Percentiles rank a stretch among this genome's conserved stretches.
Conservation (phyloP, 2,797 vertebrate species). For the Meda fulgida region DNA sequence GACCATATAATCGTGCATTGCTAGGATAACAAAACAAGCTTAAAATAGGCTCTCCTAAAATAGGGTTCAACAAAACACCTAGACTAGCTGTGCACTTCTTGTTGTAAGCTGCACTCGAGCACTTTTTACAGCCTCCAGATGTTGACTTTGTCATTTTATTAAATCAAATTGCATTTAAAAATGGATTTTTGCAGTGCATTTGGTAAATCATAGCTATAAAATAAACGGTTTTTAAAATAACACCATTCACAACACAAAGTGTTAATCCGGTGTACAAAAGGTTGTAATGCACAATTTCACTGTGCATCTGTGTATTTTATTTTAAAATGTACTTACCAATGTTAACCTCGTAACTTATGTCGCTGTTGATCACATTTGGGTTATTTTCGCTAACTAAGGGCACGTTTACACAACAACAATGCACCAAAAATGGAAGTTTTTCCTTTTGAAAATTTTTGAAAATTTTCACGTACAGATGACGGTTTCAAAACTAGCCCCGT, state of each 20-base stretch:
- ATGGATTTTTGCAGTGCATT: background rate
- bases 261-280: background rate
- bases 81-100: background rate
- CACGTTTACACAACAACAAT: too few species aligned
- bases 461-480: too few species aligned
- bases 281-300: background rate
- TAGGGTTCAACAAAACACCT: conserved; percentile 4
- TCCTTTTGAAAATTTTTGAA: too few species aligned
- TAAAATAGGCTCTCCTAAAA: background rate
- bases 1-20: conserved; percentile 9
- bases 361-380: background rate
- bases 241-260: too few species aligned
- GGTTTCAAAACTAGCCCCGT: too few species aligned
- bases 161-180: background rate
- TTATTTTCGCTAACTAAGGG: too few species aligned
- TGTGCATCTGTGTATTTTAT: background rate
- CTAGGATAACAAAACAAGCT: background rate
- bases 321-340: background rate
- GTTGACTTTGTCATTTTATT: background rate
- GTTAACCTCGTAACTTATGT: too few species aligned
- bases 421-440: too few species aligned
- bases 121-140: background rate
- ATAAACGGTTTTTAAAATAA: background rate
- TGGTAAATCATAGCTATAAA: too few species aligned
- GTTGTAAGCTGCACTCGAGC: background rate